phyloP scores from a whole-genome alignment of 2,797 vertebrate genomes.

The Cryptoprocta ferox region DNA sequence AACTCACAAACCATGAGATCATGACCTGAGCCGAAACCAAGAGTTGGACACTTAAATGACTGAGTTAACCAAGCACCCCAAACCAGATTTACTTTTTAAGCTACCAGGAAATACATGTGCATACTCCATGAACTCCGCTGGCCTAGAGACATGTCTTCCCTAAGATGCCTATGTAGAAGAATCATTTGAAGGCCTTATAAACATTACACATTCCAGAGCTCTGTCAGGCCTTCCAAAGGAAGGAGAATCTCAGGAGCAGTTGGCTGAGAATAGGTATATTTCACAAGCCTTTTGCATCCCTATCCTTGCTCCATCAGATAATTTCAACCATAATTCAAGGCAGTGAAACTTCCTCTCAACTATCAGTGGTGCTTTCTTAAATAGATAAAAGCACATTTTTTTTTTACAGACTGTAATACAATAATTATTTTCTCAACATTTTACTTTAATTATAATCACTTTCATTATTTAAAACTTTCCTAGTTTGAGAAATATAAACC shows the following conservation, averaged over 20 bases:
- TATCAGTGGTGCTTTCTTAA: neutral
- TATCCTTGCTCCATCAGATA: neutral
- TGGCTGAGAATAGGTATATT: neutral
- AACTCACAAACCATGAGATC: too few relatives aligned
- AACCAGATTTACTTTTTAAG: neutral
- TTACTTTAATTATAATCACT: slow-evolving; percentile 59
- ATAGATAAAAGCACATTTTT: slow-evolving; percentile 25
- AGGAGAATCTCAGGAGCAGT: neutral
- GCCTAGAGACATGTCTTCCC: neutral
- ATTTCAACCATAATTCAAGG: neutral
- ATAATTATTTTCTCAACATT: slow-evolving; percentile 16
- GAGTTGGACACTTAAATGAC: too few relatives aligned
- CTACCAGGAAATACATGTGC: neutral
- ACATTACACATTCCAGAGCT: neutral
- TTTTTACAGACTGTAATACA: too few relatives aligned
- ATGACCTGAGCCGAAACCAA: too few relatives aligned
- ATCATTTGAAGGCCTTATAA: neutral
- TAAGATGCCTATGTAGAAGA: neutral
- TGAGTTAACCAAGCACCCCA: too few relatives aligned
- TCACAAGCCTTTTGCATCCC: neutral
- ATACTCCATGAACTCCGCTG: neutral
- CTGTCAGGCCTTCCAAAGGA: neutral
- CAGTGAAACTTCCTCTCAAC: neutral
- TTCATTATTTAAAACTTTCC: slow-evolving; percentile 37
- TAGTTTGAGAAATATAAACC: slow-evolving; percentile 48